Evolutionary conservation across 2,888 invertebrate genomes (phyloP).

Genomic region (Bombyx huttoni): DNA sequence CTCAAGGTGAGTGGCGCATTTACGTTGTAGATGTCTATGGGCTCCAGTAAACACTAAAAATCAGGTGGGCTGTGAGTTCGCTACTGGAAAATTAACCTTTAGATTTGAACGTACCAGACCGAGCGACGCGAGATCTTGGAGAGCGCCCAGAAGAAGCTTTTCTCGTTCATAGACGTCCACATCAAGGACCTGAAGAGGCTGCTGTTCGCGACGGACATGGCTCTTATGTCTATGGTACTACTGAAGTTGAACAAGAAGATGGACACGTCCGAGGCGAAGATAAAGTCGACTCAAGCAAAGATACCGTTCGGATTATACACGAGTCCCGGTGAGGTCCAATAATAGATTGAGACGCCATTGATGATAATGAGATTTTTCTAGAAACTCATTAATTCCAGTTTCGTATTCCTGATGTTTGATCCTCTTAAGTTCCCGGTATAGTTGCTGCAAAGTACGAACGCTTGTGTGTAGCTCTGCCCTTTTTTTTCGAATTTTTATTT

Average conservation of each 20-base stretch:
- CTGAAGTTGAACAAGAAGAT: slow-evolving; percentile 60
- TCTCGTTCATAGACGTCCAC: slow-evolving; percentile 45
- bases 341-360: neutral
- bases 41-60: too few species aligned
- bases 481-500: too few species aligned
- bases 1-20: too few species aligned
- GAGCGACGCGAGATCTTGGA: slow-evolving; percentile 48
- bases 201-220: slow-evolving; percentile 53
- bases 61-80: too few species aligned
- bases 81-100: neutral
- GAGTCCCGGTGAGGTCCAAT: slow-evolving; percentile 40
- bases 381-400: too few species aligned
- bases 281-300: slow-evolving; percentile 53
- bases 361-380: neutral
- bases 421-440: too few species aligned
- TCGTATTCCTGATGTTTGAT: too few species aligned
- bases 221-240: slow-evolving; percentile 60
- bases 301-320: slow-evolving; percentile 61
- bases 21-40: too few species aligned
- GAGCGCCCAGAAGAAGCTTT: slow-evolving; percentile 34
- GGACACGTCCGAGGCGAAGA: slow-evolving; percentile 60
- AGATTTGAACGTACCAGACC: slow-evolving; percentile 20
- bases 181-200: slow-evolving; percentile 54
- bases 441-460: too few species aligned
- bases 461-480: too few species aligned